Evolutionary conservation across 2,888 invertebrate species (phyloP), one percentile per base, ranked within the genome.

Genomic region (Papilio protenor): DNA sequence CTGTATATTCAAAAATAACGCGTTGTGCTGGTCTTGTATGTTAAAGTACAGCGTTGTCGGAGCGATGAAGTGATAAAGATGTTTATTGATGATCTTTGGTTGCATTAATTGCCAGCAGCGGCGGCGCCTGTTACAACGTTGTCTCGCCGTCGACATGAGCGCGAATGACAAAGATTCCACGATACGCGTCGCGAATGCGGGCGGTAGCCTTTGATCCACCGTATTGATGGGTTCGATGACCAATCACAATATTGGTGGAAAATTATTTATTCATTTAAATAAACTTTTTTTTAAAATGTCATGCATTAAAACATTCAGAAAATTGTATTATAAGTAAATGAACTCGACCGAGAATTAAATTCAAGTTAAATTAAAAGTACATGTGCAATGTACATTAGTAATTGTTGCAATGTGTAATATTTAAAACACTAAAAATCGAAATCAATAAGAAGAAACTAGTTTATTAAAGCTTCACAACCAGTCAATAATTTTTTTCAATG

Each of bases 71-170:
- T 92, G 94, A 94, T 94, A 93, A 94, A 93, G 90, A 88, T 92
- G 91, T 92, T 93, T 94, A 94, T 93, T 94, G 92, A 94, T 94
- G 94, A 94, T 94, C 92, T 92, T 92, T 88, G 87, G 90, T 88
- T 88, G 89, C 92, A 91, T 92, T 94, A 94, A 94, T 94, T 94
- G 94, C 94, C 90, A 90, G 88, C 90, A 90, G 89, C 90, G 91
- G 92, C 93, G 92, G 92, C 91, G 91, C 91, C 89, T 91, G 89
- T 87, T 88, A 87, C 87, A 86, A 86, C 88, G 87, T 88, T 87
- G 89, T 89, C 89, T 87, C 87, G 84, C 82, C 85, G 86, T 89
- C 87, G 88, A 84, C 83, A 88, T 86, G 88, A 88, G 87, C 89
- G 92, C 91, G 90, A 91, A 91, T 91, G 92, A 93, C 93, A 92